phyloP scores from a whole-genome alignment of 2,888 invertebrate species.

The Tupiocoris notatus region DNA sequence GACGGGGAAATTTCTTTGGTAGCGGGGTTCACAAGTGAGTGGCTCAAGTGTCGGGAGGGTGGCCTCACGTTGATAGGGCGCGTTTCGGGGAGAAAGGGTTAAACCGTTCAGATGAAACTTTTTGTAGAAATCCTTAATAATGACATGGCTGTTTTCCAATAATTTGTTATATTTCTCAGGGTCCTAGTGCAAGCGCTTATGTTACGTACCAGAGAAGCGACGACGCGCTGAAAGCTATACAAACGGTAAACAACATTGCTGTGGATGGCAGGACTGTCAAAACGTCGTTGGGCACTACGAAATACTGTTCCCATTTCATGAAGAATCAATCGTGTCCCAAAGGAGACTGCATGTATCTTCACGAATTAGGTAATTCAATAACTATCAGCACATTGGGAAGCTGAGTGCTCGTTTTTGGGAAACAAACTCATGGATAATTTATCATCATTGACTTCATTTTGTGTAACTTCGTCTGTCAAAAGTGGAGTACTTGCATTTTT shows the following conservation, averaged over 20 bases:
- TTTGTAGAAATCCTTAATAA: too few species aligned
- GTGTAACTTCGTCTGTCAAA: too few species aligned
- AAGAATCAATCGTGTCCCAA: conserved; percentile 97
- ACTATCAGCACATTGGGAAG: background rate
- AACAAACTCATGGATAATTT: too few species aligned
- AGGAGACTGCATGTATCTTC: conserved; percentile 99
- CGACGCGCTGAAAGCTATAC: conserved; percentile 95
- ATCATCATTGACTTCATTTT: too few species aligned
- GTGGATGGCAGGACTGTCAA: conserved; percentile 95
- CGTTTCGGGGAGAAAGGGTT: too few species aligned
- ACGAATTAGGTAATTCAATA: conserved; percentile 80
- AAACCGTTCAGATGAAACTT: too few species aligned
- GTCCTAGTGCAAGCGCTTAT: conserved; percentile 90
- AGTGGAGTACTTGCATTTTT: background rate
- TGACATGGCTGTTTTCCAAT: too few species aligned
- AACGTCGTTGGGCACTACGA: conserved; percentile 97
- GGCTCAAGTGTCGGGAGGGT: too few species aligned
- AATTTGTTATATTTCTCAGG: conserved; percentile 60
- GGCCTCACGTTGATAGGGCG: too few species aligned
- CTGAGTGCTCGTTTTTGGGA: too few species aligned
- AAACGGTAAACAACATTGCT: conserved; percentile 94
- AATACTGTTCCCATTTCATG: conserved; percentile 99
- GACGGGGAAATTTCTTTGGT: too few species aligned
- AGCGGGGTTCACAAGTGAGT: too few species aligned
- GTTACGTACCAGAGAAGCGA: conserved; percentile 86